Evolutionary conservation across 2,888 invertebrate species (phyloP), one percentile per base, ranked within the genome.

Genomic region (Pegoplata infirma): DNA sequence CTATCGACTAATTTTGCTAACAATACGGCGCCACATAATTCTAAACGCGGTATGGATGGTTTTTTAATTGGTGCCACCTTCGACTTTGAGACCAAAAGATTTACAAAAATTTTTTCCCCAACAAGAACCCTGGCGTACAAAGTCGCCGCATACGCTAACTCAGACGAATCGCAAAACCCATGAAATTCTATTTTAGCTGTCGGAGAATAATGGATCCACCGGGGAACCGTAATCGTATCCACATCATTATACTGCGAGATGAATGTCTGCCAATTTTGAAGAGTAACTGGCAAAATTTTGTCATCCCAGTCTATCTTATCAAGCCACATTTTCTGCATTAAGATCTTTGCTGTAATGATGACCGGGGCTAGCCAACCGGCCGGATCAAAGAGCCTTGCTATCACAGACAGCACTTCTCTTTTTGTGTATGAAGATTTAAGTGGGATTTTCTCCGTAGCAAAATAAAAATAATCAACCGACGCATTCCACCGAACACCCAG

Each of bases 101-200:
- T n/a, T 46, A 16, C 3, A 16, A n/a, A 46, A 3, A 46, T 16
- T 3, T 46, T n/a, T 8, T 46, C 14, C 4, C 16, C 14, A 16
- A 16, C 16, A 16, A 16, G 44, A 46, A 46, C 44, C 8, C 44
- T 46, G 5, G 16, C 44, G 16, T 46, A 46, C 10, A 46, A 36
- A n/a, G 25, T 36, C 3, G 32, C 71, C 8, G 55, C 61, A 53
- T 72, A 72, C 6, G 71, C 71, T 36, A 40, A n/a, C 19, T 59
- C 36, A 8, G 58, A 58, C 1, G 69, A 16, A 49, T 69, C 69
- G 12, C 32, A 49, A 21, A 76, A 72, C 5, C 61, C 59, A 14
- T 71, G 76, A 12, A 76, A 40, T 32, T 76, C 71, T n/a, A 46
- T 16, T 2, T 16, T 10, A 6, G 28, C 21, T 12, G 10, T 14